Evolutionary conservation across 2,888 invertebrate species (phyloP).

Genomic region (Drosophila lacicola): DNA sequence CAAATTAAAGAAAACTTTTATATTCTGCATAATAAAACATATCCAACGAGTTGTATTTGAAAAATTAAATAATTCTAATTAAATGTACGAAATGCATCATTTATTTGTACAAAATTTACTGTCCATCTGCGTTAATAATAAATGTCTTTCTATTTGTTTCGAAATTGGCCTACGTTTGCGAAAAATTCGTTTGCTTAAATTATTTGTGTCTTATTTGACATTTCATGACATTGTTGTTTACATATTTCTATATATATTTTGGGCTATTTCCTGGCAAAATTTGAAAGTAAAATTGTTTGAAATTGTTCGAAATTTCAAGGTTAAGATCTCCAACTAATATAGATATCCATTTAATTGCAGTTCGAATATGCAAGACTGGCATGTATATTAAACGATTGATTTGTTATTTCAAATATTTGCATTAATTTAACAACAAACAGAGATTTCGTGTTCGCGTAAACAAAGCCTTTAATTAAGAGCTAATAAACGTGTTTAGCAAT

Average conservation of each 20-base stretch:
- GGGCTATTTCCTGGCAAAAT: background rate
- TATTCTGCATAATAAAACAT: background rate
- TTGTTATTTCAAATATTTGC: too few species aligned
- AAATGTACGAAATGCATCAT: too few species aligned
- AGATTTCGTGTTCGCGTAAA: too few species aligned
- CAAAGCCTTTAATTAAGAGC: too few species aligned
- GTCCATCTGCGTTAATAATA: background rate
- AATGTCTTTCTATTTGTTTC: background rate
- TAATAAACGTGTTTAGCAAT: too few species aligned
- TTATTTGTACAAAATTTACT: background rate
- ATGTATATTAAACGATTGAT: too few species aligned
- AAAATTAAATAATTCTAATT: too few species aligned
- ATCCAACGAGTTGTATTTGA: too few species aligned
- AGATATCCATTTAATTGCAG: background rate
- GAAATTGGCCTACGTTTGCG: background rate
- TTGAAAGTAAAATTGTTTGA: background rate
- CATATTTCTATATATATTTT: conserved; percentile 1
- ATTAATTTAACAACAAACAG: too few species aligned
- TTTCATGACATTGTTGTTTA: conserved; percentile 11
- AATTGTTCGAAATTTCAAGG: background rate
- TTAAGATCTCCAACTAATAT: background rate
- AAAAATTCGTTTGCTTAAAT: background rate
- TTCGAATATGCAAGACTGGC: too few species aligned
- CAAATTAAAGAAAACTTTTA: background rate
- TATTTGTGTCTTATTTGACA: conserved; percentile 2